Conservation (phyloP, 2,888 invertebrate species). For the Tenodera sinensis region DNA sequence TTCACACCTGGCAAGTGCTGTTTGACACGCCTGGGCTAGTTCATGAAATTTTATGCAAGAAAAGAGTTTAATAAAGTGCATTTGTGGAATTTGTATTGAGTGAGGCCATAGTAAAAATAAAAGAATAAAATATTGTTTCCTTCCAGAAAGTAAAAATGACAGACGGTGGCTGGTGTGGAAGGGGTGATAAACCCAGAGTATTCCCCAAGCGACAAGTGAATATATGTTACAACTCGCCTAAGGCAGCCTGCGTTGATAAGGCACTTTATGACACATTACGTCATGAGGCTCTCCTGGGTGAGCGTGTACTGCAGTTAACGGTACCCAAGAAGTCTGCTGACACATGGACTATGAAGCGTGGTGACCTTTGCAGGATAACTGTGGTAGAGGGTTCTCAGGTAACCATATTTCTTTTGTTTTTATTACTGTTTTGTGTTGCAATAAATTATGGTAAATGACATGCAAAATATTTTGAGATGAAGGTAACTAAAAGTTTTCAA, state of each 20-base stretch:
- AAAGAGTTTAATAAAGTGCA: no score
- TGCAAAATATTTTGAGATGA: no score
- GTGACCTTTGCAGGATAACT: constrained; percentile 47
- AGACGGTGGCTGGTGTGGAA: constrained; percentile 32
- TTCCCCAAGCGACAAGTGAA: constrained; percentile 35
- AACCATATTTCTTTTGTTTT: not conserved
- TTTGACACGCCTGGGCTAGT: no score
- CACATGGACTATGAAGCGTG: constrained; percentile 46
- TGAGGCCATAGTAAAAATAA: no score
- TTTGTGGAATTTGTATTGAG: no score
- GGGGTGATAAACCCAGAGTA: constrained; percentile 28
- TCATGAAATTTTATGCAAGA: no score
- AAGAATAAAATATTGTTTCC: no score
- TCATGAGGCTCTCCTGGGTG: constrained; percentile 40
- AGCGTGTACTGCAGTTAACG: constrained; percentile 33
- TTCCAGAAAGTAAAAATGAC: not conserved
- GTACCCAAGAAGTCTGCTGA: constrained; percentile 45
- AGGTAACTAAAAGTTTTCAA: no score
- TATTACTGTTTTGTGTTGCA: not conserved
- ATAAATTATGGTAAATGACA: not conserved
- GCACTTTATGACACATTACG: constrained; percentile 42
- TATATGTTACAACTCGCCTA: constrained; percentile 45
- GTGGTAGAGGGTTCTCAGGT: constrained; percentile 47
- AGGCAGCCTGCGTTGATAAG: constrained; percentile 40
- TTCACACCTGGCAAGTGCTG: no score